Evolutionary conservation across 2,888 invertebrate species (phyloP), one percentile per base, ranked within the genome.

Genomic region (Callimorpha dominula): DNA sequence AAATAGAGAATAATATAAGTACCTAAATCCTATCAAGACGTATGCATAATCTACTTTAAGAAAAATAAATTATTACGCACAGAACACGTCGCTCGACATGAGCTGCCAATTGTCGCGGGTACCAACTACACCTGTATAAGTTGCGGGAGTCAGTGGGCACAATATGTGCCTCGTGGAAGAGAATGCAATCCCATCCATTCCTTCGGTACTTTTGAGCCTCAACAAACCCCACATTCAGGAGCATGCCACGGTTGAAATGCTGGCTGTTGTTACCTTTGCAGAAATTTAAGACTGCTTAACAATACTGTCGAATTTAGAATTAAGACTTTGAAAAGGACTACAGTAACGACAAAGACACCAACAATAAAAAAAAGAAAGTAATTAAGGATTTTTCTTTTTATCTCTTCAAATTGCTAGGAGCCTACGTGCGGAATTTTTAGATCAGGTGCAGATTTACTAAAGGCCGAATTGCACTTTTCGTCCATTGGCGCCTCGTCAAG

Each of bases 81-180:
- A 75, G 79, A 20, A 72, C n/a, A 42, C 68, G 72, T 60, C 96
- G 97, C 92, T 98, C 97, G 70, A 98, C 97, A 40, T 97, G 97
- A 0, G 97, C 97, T 52, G 98, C 98, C 97, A 99, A 97, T 89
- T 98, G 99, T 71, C 97, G 95, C 0, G 99, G 98, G 85, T 97
- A 97, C 82, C 97, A 97, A 6, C 98, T 97, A 91, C 99, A 99
- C 57, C 97, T 97, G 92, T 99, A 99, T 68, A 99, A 92, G 92
- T 99, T 99, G 74, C 98, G 96, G 86, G 98, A 98, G 91, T 99
- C 98, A 88, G 98, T 97, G 0, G 99, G 99, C 78, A 99, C 93
- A 73, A 99, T 96, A 92, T 98, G 98, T n/a, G 98, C 97, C 89
- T 99, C 99, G 91, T 99, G 99, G 89, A 99, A 98, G 84, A 99